Conservation (phyloP, 2,888 invertebrate genomes). For the Lucinisca nassula region DNA sequence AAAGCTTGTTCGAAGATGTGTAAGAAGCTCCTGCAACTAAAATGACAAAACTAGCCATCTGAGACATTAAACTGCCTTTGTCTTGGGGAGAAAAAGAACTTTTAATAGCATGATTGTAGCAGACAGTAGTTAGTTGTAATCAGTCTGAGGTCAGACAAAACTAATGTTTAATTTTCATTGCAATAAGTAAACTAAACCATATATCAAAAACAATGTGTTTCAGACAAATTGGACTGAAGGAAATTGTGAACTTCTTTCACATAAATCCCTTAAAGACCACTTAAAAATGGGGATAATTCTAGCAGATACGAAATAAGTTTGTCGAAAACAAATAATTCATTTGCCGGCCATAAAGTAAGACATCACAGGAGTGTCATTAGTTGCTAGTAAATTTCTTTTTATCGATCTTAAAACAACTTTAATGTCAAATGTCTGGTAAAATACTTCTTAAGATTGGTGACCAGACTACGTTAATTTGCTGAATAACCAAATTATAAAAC, state of each 20-base stretch:
- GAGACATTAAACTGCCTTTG: neutral
- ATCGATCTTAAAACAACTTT: constrained; percentile 36
- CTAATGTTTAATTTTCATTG: constrained; percentile 19
- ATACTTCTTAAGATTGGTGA: constrained; percentile 19
- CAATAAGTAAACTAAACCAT: constrained; percentile 7
- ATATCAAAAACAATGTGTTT: constrained; percentile 17
- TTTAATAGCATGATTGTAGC: neutral
- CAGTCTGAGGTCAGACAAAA: constrained; percentile 15
- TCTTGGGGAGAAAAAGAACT: neutral
- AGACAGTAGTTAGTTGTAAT: constrained; percentile 7
- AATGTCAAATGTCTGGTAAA: constrained; percentile 35
- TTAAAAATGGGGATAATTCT: constrained; percentile 14
- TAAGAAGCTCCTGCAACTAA: too few relatives aligned
- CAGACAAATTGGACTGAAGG: constrained; percentile 7
- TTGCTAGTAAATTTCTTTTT: constrained; percentile 31
- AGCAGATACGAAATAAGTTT: constrained; percentile 9
- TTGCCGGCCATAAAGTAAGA: constrained; percentile 15
- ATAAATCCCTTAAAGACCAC: constrained; percentile 17
- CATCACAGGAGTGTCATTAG: constrained; percentile 20
- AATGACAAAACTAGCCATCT: neutral
- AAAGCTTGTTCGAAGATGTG: too few relatives aligned
- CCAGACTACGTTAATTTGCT: constrained; percentile 46
- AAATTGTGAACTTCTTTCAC: constrained; percentile 10
- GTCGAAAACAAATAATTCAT: constrained; percentile 33
- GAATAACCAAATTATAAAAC: constrained; percentile 67